Conservation (phyloP, 2,888 invertebrate genomes). For the Aporophyla nigra region DNA sequence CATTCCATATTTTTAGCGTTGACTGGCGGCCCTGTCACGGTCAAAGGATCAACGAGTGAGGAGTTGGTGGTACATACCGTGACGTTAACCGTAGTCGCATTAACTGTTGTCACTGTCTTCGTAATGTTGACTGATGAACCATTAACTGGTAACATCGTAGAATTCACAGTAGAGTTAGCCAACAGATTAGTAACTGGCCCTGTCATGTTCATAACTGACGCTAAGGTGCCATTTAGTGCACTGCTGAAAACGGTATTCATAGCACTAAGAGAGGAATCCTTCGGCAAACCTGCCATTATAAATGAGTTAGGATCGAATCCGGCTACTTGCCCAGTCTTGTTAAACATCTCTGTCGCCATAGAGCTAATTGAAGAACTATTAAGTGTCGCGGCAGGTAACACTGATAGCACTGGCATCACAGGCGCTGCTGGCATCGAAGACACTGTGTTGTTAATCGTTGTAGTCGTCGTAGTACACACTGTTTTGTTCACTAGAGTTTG, state of each 20-base stretch:
- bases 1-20: conserved; percentile 79
- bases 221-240: background rate
- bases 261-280: background rate
- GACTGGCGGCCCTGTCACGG: conserved; percentile 76
- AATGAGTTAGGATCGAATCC: background rate
- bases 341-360: conserved; percentile 6
- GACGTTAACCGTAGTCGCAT: conserved; percentile 67
- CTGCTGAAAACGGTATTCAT: background rate
- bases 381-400: conserved; percentile 23
- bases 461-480: conserved; percentile 78
- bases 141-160: conserved; percentile 44
- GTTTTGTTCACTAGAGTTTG: conserved; percentile 72
- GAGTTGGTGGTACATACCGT: conserved; percentile 75
- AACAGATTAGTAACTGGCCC: background rate
- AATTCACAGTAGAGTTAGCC: conserved; percentile 61
- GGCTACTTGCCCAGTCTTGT: background rate
- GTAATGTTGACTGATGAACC: conserved; percentile 38
- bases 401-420: conserved; percentile 13
- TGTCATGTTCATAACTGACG: conserved; percentile 15
- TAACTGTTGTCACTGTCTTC: conserved; percentile 55
- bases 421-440: conserved; percentile 25
- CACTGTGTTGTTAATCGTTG: conserved; percentile 69
- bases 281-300: background rate
- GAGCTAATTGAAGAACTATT: conserved; percentile 36
- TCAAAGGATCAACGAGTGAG: conserved; percentile 79